Base-by-base conservation (phyloP, 2,888 invertebrate genomes). In the Timema podura region DNA sequence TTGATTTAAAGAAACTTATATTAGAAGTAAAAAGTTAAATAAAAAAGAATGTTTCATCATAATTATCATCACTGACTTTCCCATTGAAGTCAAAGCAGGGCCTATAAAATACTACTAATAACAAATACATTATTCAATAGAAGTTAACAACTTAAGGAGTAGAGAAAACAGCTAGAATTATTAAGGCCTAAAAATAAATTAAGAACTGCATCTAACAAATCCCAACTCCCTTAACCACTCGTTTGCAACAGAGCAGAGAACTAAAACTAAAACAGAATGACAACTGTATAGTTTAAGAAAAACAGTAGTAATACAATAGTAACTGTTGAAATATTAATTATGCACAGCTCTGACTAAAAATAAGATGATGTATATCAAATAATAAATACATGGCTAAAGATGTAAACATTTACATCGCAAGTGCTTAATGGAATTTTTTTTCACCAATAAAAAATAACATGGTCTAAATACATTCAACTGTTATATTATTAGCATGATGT, bases 141-240 rank as follows among this genome's bases (percentile, higher is more conserved):
- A 30, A 30, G 9, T 61, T 45, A 61, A 6, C 44, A 45, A 61
- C 44, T 61, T 13, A 9, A 61, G 30, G 6, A 45, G 44, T 61
- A 61, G 61, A 61, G 45, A 61, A 30, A 30, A 30, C 30, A 30
- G 30, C 30, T 30, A 30, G 30, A 30, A 16, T 7, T 61, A 61
- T 45, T 61, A 61, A 44, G 61, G 61, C 61, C 61, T 61, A 61
- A 61, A 61, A 45, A 61, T 11, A 61, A 44, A 61, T 61, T 30
- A 9, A 61, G 30, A 61, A 61, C 10, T 45, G 11, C 44, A 44
- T 16, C 45, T 44, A 16, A 61, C 30, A 61, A 15, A 45, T 30
- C 30, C 30, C 30, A 30, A 30, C 30, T 30, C 30, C 30, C 30
- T 30, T 30, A 30, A 30, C 30, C 30, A 30, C 61, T 61, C 61